A percentile compares a stretch with the other conserved stretches of the same genome.
Evolutionary conservation across 1,140 invertebrate species (phyloP).

Genomic region (Drosophila nasuta): DNA sequence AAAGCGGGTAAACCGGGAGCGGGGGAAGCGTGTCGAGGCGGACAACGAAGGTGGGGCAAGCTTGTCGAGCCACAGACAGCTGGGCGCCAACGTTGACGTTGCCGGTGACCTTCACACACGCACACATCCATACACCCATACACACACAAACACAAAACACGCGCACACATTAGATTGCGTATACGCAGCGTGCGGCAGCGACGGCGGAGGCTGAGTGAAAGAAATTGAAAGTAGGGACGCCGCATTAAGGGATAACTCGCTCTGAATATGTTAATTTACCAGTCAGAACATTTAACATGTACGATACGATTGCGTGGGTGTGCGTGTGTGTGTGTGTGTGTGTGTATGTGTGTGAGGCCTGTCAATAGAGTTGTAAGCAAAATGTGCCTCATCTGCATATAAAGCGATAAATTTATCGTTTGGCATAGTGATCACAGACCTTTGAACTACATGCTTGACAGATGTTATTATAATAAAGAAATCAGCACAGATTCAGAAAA

Average conservation of each 20-base stretch:
- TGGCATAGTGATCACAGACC: constrained; percentile 3
- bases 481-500: not conserved
- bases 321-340: not conserved
- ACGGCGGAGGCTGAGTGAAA: not conserved
- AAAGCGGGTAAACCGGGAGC: not conserved
- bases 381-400: constrained; percentile 42
- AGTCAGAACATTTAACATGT: constrained; percentile 38
- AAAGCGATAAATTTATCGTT: constrained; percentile 34
- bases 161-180: constrained; percentile 31
- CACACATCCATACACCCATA: constrained; percentile 2
- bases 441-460: constrained; percentile 13
- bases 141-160: constrained; percentile 9
- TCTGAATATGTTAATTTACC: constrained; percentile 54
- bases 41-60: not conserved
- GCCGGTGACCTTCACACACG: constrained; percentile 39
- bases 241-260: constrained; percentile 54
- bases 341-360: not conserved
- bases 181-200: constrained; percentile 37
- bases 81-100: constrained; percentile 29
- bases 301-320: constrained; percentile 3
- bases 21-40: not conserved
- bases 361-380: constrained; percentile 31
- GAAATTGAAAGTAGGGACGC: constrained; percentile 38
- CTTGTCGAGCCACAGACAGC: constrained; percentile 36
- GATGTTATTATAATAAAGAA: constrained; percentile 13